Base-by-base conservation (phyloP, 2,888 invertebrate genomes). In the Pachymerium ferrugineum region DNA sequence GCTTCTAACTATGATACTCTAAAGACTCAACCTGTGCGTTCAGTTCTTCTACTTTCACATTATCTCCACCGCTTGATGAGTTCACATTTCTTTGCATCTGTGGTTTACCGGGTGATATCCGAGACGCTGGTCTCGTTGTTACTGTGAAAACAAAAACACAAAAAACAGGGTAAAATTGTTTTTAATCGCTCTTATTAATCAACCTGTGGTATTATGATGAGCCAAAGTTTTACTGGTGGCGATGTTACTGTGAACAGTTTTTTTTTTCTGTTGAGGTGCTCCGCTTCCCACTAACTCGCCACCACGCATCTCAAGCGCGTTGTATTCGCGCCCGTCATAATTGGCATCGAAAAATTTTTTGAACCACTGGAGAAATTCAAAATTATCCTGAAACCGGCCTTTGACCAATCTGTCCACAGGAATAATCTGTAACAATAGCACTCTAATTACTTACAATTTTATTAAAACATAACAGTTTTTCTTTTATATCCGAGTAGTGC, bases 331-430 rank as follows among this genome's bases (percentile, higher is more conserved):
- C 78, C 97, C 97, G 84, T 97, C 96, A 86, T 97, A 99, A 87
- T 99, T 99, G 79, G 98, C 97, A 86, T 99, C 99, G 85, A 98
- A 99, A 87, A 99, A 98, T 85, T 97, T 97, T 89, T 99, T 99
- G 88, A 99, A 99, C 99, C 99, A 99, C 88, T 99, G 99, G 80
- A 99, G 91, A 87, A 99, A 99, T 87, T 99, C 99, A 89, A 99
- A 99, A 88, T 99, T 99, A 87, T 99, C 99, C 89, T 99, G 99
- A 86, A 99, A 99, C 82, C 97, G 90, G 82, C 96, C 98, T 86
- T 98, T 98, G 84, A 98, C 95, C 86, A 99, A 89, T 86, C 92
- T 94, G 86, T 99, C 98, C 85, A 99, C 97, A 78, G 97, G 96
- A 85, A 99, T 96, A 83, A 97, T 94, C 97, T 98, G 89, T 79